Base-by-base conservation (phyloP, 2,113 vertebrate genomes). In the Engraulis encrasicolus region DNA sequence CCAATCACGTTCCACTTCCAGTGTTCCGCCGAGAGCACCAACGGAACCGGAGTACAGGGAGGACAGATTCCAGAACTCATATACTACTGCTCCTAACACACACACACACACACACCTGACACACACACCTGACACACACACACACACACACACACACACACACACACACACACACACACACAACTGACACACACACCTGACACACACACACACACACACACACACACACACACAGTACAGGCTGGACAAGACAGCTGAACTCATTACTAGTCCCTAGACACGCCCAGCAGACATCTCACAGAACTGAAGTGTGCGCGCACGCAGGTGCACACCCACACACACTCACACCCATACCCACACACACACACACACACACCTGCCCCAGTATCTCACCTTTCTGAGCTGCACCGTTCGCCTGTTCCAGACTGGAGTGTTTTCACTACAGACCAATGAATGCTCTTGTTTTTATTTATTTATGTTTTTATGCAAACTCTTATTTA, bases 1-100 rank as follows among this genome's bases (percentile, higher is more conserved):
- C 97, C 96, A 92, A 97, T 99, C 88, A 97, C 97, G 0, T 99
- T 99, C 91, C 98, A 99, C 91, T 99, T 99, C 92, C 98, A 99
- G 94, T 99, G 98, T 86, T 99, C 98, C 45, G 99, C 98, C 0
- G 98, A 99, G 94, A 99, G 98, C 92, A 99, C 98, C 85, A 99
- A 99, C 0, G 98, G 98, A 31, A 99, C 98, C 0, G 98, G 98
- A 6, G 98, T 99, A n/a, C 98, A 99, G 94, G 98, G 98, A 7
- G 98, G 98, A 61, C 98, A 99, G 88, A 99, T 99, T 91, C 98
- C 98, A 0, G 98, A 99, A 92, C 97, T 99, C 17, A 97, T 99
- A 91, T 99, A n/a, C n/a, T n/a, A n/a, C n/a, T n/a, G n/a, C n/a
- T 99, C 94, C 99, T 9, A 45, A 45, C 3, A 45, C 3, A 45